These are phyloP conservation scores for Ophiodon elongatus DNA, from an alignment of 2,113 vertebrate genomes.

Conservation along the genomic window DNA sequence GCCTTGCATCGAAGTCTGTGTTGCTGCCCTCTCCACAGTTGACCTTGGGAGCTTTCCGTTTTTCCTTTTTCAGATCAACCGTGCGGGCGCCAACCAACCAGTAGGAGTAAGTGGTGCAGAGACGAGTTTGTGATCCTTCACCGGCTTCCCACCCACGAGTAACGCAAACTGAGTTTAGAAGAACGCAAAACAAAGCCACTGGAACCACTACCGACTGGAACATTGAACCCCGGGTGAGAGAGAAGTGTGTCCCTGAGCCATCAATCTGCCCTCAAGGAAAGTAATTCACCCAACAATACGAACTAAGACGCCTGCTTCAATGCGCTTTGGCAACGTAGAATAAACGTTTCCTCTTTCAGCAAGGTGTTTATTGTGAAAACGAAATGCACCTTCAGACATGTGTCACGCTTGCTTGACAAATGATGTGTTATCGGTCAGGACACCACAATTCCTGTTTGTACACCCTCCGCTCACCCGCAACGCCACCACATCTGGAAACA, in stretches of 20 bases:
- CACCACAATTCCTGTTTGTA: slow-evolving; percentile 53
- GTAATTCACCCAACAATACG: not conserved
- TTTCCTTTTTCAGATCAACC: not conserved
- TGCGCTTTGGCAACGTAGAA: slow-evolving; percentile 11
- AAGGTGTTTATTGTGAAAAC: slow-evolving; percentile 39
- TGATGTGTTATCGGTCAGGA: slow-evolving; percentile 59
- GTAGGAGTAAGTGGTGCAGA: not conserved
- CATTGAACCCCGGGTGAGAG: not conserved
- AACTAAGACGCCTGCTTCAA: not conserved
- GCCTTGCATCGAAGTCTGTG: not conserved
- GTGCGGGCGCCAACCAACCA: not conserved
- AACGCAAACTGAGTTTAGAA: not conserved
- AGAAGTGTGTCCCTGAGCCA: not conserved
- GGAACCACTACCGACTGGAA: not conserved
- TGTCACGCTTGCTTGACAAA: slow-evolving; percentile 48
- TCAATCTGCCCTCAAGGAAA: slow-evolving; percentile 1
- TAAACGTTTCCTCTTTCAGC: slow-evolving; percentile 34
- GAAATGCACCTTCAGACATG: slow-evolving; percentile 37
- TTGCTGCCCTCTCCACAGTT: not conserved
- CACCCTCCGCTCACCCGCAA: slow-evolving; percentile 42
- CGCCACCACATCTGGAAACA: slow-evolving; percentile 81
- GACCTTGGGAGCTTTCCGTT: too few species aligned
- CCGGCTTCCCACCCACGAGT: not conserved
- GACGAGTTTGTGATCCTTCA: not conserved
- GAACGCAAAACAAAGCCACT: not conserved